Evolutionary conservation across 1,140 invertebrate species (phyloP).

Genomic region (Triops cancriformis): DNA sequence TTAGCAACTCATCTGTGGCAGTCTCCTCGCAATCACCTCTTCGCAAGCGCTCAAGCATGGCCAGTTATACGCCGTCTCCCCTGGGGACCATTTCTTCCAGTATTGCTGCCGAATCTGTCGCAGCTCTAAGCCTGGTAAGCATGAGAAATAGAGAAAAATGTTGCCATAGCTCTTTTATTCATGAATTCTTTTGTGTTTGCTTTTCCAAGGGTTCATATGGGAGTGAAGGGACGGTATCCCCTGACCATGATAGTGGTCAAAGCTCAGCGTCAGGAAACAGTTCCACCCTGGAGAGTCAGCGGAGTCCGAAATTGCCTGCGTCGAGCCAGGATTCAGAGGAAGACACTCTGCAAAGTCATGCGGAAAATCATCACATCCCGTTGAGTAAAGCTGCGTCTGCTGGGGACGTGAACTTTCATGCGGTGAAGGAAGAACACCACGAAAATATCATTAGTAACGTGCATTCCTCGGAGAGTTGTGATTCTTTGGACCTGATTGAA

Average conservation of each 20-base stretch:
- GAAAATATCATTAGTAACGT: conserved; percentile 23
- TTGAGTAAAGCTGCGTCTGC: not conserved
- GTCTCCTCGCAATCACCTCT: not conserved
- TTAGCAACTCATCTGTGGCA: conserved; percentile 5
- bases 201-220: conserved; percentile 30
- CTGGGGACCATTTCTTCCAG: conserved; percentile 17
- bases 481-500: conserved; percentile 10
- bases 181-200: not conserved
- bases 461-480: conserved; percentile 15
- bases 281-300: conserved; percentile 33
- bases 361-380: not conserved
- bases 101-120: conserved; percentile 19
- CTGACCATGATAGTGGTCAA: conserved; percentile 34
- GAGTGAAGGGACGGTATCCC: conserved; percentile 31
- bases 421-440: not conserved
- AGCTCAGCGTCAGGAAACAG: conserved; percentile 33
- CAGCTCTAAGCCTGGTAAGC: conserved; percentile 16
- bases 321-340: not conserved
- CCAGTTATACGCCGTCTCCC: conserved; percentile 12
- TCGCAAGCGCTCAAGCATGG: conserved; percentile 11
- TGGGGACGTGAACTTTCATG: not conserved
- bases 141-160: not conserved
- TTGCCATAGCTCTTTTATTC: not conserved
- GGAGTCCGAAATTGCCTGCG: conserved; percentile 15
- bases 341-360: not conserved